Base-by-base conservation (phyloP, 1,140 invertebrate genomes). In the Ditylenchus dipsaci region DNA sequence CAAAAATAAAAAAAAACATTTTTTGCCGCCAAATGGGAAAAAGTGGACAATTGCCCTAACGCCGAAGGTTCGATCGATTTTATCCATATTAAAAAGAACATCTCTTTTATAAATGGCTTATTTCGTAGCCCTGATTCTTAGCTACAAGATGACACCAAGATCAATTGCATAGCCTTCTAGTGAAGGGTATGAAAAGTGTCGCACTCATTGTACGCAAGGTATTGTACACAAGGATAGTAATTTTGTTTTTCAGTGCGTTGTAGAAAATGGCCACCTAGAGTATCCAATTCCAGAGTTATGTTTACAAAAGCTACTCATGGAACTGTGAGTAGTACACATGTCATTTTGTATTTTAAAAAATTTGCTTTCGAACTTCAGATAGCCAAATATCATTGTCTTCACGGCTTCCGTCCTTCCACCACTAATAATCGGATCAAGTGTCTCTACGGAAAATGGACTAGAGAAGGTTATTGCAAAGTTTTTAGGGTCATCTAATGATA, bases 271-370 rank as follows among this genome's bases (percentile, higher is more conserved):
- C 95, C 95, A 0, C 89, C 88, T 71, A 85, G 88, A 8, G 91
- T 94, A 0, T 89, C 90, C 45, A 90, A 95, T 77, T 93, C 93
- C 0, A 91, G 95, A 88, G 92, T 95, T 0, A 90, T 97, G 61
- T 94, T 93, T 0, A 93, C 93, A 0, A 94, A 95, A 81, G 92
- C 91, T 1, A 91, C 93, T 69, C 94, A 97, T 79, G 91, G 91
- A 0, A 92, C 93, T 89, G 89, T 89, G 78, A 92, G 83, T 89
- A 90, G 74, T 97, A 93, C 82, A 91, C 91, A 81, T 92, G 95
- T 79, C n/a, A n/a, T 93, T 93, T 0, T 97, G 88, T 79, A 87
- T 89, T 60, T 80, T 95, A 15, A 5, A 91, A 0, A 92, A 92
- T 90, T 89, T 89, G 15, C 15, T 3, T 21, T 21, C 23, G 15